Base-by-base conservation (phyloP, 2,888 invertebrate species). In the Oligia strigilis region DNA sequence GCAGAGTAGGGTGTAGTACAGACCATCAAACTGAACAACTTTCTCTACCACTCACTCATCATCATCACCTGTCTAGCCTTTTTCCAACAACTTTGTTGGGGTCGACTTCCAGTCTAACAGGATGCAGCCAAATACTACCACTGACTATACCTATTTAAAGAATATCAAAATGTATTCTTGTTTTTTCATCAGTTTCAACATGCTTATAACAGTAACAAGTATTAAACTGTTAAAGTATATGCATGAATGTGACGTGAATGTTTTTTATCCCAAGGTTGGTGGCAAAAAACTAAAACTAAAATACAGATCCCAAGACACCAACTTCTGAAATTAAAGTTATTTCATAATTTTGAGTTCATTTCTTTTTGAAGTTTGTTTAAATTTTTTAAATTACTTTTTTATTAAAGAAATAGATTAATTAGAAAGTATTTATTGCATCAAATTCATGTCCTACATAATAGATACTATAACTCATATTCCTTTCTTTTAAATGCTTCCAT, bases 401-500 rank as follows among this genome's bases (percentile, higher is more conserved):
- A 4, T 36, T 29, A 29, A 65, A 65, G 40, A 40, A 66, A n/a
- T 58, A 58, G 0, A 58, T 9, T 58, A 58, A 58, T 58, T 9
- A 65, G 5, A 65, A 65, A 40, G 40, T n/a, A 55, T 36, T 19
- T 36, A 36, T 19, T 19, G 8, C n/a, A 58, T 65, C 11, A 58
- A 60, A 75, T 40, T 64, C 14, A 75, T 36, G 2, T 60, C 65
- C 36, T 67, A 29, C 14, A 13, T 64, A 13, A 55, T 36, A 66
- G n/a, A 55, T 62, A 55, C 52, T 72, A 29, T 71, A 71, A 81
- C 23, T 60, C 62, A 55, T 62, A 66, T 72, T 77, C 64, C 58
- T 80, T 77, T 81, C 60, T 81, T 77, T 75, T 81, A 55, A 81
- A 81, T 67, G 66, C 77, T 66, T 62, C 81, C 71, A 72, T 67